phyloP scores from a whole-genome alignment of 2,797 vertebrate species.

The Apogon hyalosoma region DNA sequence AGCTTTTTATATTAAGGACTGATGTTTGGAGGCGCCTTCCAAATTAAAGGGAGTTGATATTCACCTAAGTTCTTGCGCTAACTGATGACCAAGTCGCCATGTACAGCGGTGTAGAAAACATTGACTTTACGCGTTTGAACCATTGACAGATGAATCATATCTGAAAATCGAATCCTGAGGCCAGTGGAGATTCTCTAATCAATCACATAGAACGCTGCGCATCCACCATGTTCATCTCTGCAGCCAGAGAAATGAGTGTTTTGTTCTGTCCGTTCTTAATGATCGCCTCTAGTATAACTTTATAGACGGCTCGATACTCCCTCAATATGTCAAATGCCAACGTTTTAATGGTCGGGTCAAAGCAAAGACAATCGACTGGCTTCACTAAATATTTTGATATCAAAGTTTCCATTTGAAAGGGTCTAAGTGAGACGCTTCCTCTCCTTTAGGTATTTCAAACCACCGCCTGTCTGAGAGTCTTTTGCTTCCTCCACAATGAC shows the following conservation, averaged over 20 bases:
- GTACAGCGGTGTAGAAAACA: too few relatives aligned
- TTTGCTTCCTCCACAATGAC: constrained; percentile 48
- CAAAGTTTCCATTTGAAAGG: constrained; percentile 9
- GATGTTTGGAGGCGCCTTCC: too few relatives aligned
- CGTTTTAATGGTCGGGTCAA: constrained; percentile 7
- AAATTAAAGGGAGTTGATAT: too few relatives aligned
- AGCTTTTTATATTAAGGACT: too few relatives aligned
- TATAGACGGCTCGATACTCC: constrained; percentile 6
- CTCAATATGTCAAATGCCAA: constrained; percentile 20
- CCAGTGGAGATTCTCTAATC: background rate
- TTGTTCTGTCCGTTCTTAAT: constrained; percentile 23
- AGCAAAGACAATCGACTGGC: constrained; percentile 19
- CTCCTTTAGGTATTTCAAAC: constrained; percentile 15
- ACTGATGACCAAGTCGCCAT: too few relatives aligned
- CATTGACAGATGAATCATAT: too few relatives aligned
- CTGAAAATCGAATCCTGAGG: background rate
- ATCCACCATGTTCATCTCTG: constrained; percentile 21
- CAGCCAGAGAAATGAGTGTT: constrained; percentile 3
- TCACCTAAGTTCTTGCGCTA: too few relatives aligned
- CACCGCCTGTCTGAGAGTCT: constrained; percentile 21
- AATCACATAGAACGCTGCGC: constrained; percentile 16
- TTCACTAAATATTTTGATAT: constrained; percentile 14
- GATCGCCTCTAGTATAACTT: constrained; percentile 10
- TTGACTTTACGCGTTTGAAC: too few relatives aligned
- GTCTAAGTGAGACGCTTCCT: constrained; percentile 25